Evolutionary conservation across 2,888 invertebrate species (phyloP), one percentile per base, ranked within the genome.

Genomic region (Hydriomena furcata): DNA sequence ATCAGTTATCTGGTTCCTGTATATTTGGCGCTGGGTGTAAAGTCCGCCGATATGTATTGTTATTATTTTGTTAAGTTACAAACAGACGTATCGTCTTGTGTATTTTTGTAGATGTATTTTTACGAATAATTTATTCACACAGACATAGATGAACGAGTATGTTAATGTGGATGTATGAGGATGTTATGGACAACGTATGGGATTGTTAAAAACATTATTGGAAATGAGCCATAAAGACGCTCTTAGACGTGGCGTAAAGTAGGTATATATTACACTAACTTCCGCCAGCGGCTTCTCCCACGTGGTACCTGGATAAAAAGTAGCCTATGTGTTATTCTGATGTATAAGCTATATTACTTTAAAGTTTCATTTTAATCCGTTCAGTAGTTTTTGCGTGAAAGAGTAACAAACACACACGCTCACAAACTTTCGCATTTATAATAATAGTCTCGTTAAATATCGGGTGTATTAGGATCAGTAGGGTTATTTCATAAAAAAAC

Each of bases 91-190:
- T 28, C 1, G 7, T n/a, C n/a, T n/a, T n/a, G n/a, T n/a, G n/a
- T 12, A 4, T 11, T 2, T 30, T 11, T 12, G 11, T 30, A 11
- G 10, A 30, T 6, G 11, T 28, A 28, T 6, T 11, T 17, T 17
- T 17, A 30, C 28, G 28, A 30, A 11, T 11, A 30, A 11, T 30
- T 30, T 11, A 11, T 30, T n/a, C n/a, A n/a, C 28, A 30, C 28
- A 30, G 28, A 30, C 28, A 30, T 30, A 11, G 28, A 30, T 30
- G 7, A n/a, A n/a, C n/a, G n/a, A n/a, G n/a, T 30, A 30, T 30
- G 28, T 10, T 12, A 30, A 30, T 30, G 28, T 10, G 28, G 11
- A 30, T 30, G 28, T 30, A 30, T 11, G 28, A 7, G 11, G 6
- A 7, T 30, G 28, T 30, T 30, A 11, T 30, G 28, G 28, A 28